phyloP scores from a whole-genome alignment of 2,113 vertebrate genomes.

The Entelurus aequoreus region DNA sequence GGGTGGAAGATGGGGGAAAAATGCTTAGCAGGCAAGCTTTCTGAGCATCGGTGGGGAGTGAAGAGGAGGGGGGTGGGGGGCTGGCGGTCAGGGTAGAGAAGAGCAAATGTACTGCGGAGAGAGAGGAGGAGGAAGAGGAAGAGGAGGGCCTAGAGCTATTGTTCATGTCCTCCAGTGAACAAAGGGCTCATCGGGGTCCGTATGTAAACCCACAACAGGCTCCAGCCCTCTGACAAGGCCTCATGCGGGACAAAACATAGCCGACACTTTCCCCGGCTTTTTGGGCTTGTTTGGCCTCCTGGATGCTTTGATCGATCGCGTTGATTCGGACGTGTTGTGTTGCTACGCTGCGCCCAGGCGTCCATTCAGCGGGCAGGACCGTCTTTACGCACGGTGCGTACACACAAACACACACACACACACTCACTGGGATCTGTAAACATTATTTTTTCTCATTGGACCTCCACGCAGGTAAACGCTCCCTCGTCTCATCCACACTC shows the following conservation, averaged over 20 bases:
- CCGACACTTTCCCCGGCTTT: conserved; percentile 46
- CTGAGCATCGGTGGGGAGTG: conserved; percentile 57
- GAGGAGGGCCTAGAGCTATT: conserved; percentile 77
- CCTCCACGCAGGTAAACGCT: conserved; percentile 67
- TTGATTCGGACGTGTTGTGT: conserved; percentile 58
- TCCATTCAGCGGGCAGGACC: conserved; percentile 60
- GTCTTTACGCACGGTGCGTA: conserved; percentile 69
- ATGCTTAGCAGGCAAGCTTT: conserved; percentile 67
- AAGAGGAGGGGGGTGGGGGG: conserved; percentile 51
- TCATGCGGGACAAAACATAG: conserved; percentile 63
- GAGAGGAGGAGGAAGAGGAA: conserved; percentile 53
- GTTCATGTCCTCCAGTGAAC: conserved; percentile 79
- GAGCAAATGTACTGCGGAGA: conserved; percentile 67
- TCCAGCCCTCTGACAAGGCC: conserved; percentile 64
- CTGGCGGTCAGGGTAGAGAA: conserved; percentile 61
- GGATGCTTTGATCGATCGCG: conserved; percentile 50
- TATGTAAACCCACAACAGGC: conserved; percentile 71
- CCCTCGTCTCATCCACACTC: conserved; percentile 1
- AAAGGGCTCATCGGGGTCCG: conserved; percentile 78
- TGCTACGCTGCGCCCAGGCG: conserved; percentile 56
- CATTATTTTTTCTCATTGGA: conserved; percentile 57
- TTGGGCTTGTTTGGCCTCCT: conserved; percentile 33
- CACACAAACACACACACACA: conserved; percentile 50
- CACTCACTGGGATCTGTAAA: conserved; percentile 69
- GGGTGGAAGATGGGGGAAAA: conserved; percentile 42